Evolutionary conservation across 2,113 vertebrate genomes (phyloP), one percentile per base, ranked within the genome.

Genomic region (Gavialis gangeticus): DNA sequence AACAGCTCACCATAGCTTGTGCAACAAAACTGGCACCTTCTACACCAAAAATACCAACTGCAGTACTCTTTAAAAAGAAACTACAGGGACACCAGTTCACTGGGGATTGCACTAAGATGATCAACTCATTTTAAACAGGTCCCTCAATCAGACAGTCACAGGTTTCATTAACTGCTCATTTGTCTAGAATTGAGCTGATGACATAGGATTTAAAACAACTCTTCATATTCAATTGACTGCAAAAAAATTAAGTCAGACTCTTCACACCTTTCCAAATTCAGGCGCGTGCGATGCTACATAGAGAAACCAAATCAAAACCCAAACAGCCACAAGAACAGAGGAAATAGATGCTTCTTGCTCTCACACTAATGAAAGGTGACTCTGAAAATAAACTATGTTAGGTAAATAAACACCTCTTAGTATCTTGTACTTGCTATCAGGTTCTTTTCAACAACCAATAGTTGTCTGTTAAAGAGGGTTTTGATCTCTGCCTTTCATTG

Each of bases 11-110:
- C 11, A 77, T 8, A 34, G 71, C 18, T 28, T 75, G 10, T 22
- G 13, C 75, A 17, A 1, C 1, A 27, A 63, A 2, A 4, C 3
- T 4, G 4, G 4, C 55, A 37, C 1, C 56, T 8, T 46, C 75
- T 28, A 16, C 10, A 69, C 27, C 18, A 8, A 3, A 10, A 46
- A 22, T 34, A 37, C 46, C 13, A 37, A 2, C 57, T 24, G 12
- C 46, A 37, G 46, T n/a, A 27, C 37, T 24, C 24, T 73, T 24
- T 46, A 46, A 46, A 46, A 46, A 46, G 46, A 46, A 46, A 46
- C 69, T 73, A 46, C 3, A 30, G 22, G 69, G 2, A 37, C 1
- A 28, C 3, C 15, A 55, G 28, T 30, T 19, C 16, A n/a, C 21
- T 2, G 2, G 37, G 8, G 13, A 1, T 2, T 3, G 15, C 46